Evolutionary conservation across 2,888 invertebrate species (phyloP), one percentile per base, ranked within the genome.

Genomic region (Allophyes oxyacanthae): DNA sequence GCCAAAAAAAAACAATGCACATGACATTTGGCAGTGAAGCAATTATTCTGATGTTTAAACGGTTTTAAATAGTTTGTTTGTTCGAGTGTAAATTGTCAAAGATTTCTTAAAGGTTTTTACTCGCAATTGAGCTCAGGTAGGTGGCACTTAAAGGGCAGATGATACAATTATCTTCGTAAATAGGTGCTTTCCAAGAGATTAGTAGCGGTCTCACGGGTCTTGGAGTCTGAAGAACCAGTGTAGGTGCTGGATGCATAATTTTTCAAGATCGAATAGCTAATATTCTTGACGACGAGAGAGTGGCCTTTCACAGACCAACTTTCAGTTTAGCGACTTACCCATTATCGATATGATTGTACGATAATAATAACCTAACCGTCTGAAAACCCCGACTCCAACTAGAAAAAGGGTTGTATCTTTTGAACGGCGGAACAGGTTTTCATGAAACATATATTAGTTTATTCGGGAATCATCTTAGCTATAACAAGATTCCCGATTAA

Each of bases 41-140:
- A 84, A 84, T 82, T 76, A 79, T 73, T 77, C n/a, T n/a, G n/a
- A 20, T 20, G 4, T 20, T 3, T 82, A 84, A 89, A 83, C 75
- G 79, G 76, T 77, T 69, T 63, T 66, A 64, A 69, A 75, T 68
- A 73, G 68, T 74, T 60, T 77, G 75, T 74, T 81, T 79, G 79
- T 63, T 86, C 64, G 40, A 64, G 72, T 75, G 70, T 55, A 72
- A 69, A 62, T 67, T 75, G 73, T 63, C 67, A 65, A 71, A 61
- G 45, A 26, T 48, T 40, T 41, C n/a, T 33, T 36, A 44, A 11
- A 3, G 44, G 37, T 11, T 49, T 51, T 46, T 28, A 28, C 49
- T 48, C 33, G 10, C 52, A 44, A 65, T 65, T 64, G 55, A 45
- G 13, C 32, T 6, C 66, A 68, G 69, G 66, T 68, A 65, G 48